Conservation (phyloP, 2,797 vertebrate species). For the Sebastes minor region DNA sequence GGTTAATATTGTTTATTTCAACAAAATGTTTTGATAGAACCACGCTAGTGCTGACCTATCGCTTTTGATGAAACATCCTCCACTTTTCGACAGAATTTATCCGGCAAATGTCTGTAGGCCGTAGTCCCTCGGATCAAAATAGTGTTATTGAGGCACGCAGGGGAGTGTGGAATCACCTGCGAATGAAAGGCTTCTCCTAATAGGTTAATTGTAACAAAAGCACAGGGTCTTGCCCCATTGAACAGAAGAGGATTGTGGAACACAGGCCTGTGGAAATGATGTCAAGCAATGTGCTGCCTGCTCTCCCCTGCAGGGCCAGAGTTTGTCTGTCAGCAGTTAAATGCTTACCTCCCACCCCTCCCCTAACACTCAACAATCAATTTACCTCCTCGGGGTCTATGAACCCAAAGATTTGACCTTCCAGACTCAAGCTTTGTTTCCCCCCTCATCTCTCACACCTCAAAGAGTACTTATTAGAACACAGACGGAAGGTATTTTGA, state of each 20-base stretch:
- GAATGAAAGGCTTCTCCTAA: constrained; percentile 75
- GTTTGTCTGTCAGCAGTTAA: constrained; percentile 83
- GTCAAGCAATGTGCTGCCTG: constrained; percentile 72
- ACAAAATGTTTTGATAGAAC: constrained; percentile 36
- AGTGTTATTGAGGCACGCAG: constrained; percentile 56
- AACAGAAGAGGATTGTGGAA: constrained; percentile 76
- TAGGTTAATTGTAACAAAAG: constrained; percentile 79
- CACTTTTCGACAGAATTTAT: constrained; percentile 50
- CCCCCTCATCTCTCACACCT: constrained; percentile 64
- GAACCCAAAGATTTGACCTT: constrained; percentile 79
- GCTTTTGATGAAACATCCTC: constrained; percentile 49
- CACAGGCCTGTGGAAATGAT: constrained; percentile 76
- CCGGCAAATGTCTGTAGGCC: constrained; percentile 62
- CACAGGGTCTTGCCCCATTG: constrained; percentile 78
- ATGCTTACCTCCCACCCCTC: constrained; percentile 71
- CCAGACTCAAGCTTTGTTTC: constrained; percentile 67
- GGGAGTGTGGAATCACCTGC: constrained; percentile 71
- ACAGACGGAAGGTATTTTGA: constrained; percentile 8
- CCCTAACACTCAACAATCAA: constrained; percentile 79
- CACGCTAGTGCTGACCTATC: constrained; percentile 14
- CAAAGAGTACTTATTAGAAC: constrained; percentile 71
- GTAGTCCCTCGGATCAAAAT: constrained; percentile 59
- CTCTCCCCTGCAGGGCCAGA: constrained; percentile 77
- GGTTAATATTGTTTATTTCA: constrained; percentile 46
- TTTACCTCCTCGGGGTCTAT: constrained; percentile 78